Percentiles rank a stretch among this genome's conserved stretches.
Conservation (phyloP, 2,113 vertebrate species). For the Festucalex cinctus region DNA sequence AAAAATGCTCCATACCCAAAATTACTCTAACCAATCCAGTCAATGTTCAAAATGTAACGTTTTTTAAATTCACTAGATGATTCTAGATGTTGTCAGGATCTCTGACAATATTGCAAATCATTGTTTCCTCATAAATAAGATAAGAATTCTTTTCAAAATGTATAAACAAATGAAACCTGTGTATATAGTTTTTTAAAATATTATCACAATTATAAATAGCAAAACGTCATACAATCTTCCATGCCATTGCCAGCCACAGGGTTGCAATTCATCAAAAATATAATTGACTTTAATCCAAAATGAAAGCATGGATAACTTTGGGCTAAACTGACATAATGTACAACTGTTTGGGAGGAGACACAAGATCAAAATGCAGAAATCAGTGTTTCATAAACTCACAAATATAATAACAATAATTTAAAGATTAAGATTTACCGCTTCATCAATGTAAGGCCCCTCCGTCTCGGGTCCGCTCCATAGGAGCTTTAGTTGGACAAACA, state of each 20-base stretch:
- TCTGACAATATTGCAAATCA: not conserved
- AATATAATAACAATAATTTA: not conserved
- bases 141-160: not conserved
- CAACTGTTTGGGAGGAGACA: no score
- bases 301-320: not conserved
- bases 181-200: not conserved
- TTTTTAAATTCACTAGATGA: not conserved
- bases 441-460: slow-evolving; percentile 8
- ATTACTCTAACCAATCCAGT: not conserved
- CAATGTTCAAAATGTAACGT: not conserved
- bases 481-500: slow-evolving; percentile 55
- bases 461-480: slow-evolving; percentile 42
- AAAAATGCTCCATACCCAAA: not conserved
- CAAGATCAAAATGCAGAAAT: not conserved
- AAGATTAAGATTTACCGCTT: slow-evolving; percentile 25
- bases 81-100: not conserved
- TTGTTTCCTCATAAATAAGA: not conserved
- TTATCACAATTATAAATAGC: not conserved
- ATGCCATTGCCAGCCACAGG: not conserved
- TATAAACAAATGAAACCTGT: not conserved
- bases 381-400: not conserved
- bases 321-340: not conserved
- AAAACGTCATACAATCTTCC: not conserved
- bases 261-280: not conserved
- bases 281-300: not conserved